Evolutionary conservation across 2,888 invertebrate species (phyloP).

Genomic region (Pseudococcus viburni): DNA sequence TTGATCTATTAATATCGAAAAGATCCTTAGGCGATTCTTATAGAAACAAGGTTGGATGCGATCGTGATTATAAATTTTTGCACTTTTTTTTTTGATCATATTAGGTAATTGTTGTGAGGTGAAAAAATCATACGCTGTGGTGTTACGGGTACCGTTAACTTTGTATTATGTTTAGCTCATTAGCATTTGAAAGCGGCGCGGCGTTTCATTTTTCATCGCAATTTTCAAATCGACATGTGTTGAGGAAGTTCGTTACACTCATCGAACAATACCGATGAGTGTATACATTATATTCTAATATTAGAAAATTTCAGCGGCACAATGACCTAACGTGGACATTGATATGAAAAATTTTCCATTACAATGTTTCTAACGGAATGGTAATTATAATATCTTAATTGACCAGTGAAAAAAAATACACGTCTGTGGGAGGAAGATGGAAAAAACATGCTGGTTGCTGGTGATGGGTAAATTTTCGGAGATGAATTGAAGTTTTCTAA

Average conservation of each 20-base stretch:
- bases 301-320: slow-evolving; percentile 5
- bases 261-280: background rate
- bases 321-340: background rate
- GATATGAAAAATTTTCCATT: background rate
- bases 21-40: background rate
- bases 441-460: too few relatives aligned
- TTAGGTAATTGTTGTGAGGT: background rate
- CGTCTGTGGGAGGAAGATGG: too few relatives aligned
- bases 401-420: too few relatives aligned
- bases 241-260: slow-evolving; percentile 44
- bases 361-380: background rate
- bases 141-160: background rate
- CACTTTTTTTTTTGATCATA: background rate
- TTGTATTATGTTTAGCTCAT: slow-evolving; percentile 11
- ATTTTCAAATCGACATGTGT: slow-evolving; percentile 35
- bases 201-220: slow-evolving; percentile 27
- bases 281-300: slow-evolving; percentile 1
- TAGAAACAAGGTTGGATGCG: background rate
- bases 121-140: background rate
- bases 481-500: too few relatives aligned
- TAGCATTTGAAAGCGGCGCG: slow-evolving; percentile 1
- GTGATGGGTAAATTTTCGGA: too few relatives aligned
- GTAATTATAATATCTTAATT: background rate
- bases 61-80: background rate
- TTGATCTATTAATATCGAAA: background rate